These are phyloP conservation scores for Agrochola lota DNA, from an alignment of 2,888 invertebrate genomes.

Conservation along the genomic window DNA sequence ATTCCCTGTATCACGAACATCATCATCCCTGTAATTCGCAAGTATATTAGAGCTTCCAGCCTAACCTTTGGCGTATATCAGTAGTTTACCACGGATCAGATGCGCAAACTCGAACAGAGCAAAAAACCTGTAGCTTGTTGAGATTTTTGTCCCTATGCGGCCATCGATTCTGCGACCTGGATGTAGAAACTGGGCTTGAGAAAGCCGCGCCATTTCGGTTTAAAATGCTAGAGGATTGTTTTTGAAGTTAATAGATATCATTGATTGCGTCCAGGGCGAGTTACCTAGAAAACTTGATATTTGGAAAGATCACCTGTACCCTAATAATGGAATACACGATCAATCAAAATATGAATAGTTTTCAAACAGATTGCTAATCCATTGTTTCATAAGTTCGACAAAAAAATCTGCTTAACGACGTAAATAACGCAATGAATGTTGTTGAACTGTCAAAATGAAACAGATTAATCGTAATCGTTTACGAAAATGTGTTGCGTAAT, in stretches of 20 bases:
- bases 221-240: neutral
- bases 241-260: neutral
- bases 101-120: slow-evolving; percentile 43
- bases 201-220: slow-evolving; percentile 42
- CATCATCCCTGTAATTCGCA: neutral
- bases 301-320: neutral
- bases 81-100: slow-evolving; percentile 19
- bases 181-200: slow-evolving; percentile 38
- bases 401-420: too few species aligned
- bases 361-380: too few species aligned
- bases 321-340: too few species aligned
- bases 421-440: too few species aligned
- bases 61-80: neutral
- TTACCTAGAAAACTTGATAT: neutral
- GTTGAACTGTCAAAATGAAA: too few species aligned
- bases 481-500: too few species aligned
- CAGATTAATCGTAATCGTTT: too few species aligned
- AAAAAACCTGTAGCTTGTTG: slow-evolving; percentile 46
- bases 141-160: slow-evolving; percentile 60
- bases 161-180: slow-evolving; percentile 56
- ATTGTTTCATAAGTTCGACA: too few species aligned
- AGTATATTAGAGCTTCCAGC: neutral
- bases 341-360: too few species aligned
- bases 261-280: neutral
- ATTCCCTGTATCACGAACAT: neutral